Conservation (phyloP, 2,797 vertebrate species). For the Clarias pachynema region DNA sequence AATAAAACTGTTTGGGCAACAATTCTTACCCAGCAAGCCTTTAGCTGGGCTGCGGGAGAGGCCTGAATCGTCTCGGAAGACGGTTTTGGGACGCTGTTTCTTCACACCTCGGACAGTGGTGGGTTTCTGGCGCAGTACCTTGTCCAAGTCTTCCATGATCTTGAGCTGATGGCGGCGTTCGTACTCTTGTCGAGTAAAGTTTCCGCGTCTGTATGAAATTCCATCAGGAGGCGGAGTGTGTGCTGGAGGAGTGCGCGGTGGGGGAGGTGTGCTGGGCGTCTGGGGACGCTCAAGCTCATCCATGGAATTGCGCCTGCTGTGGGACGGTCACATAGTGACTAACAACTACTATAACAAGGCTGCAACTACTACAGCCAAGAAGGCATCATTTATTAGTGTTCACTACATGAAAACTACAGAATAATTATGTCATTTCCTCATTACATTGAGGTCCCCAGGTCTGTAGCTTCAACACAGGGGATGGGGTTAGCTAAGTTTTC, state of each 20-base stretch:
- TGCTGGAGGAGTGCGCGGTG: conserved; percentile 62
- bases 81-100: conserved; percentile 85
- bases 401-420: background rate
- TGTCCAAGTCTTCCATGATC: conserved; percentile 91
- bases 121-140: conserved; percentile 85
- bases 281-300: conserved; percentile 63
- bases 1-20: background rate
- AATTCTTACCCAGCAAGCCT: conserved; percentile 81
- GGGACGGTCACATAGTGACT: background rate
- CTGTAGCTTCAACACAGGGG: background rate
- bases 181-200: conserved; percentile 87
- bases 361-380: background rate
- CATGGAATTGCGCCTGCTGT: conserved; percentile 65
- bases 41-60: conserved; percentile 85
- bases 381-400: background rate
- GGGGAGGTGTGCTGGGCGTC: conserved; percentile 67
- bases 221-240: conserved; percentile 70
- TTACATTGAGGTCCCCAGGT: background rate
- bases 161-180: conserved; percentile 87
- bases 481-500: background rate
- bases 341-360: background rate
- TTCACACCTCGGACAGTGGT: conserved; percentile 79
- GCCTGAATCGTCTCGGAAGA: conserved; percentile 87
- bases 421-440: background rate
- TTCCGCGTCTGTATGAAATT: conserved; percentile 78